phyloP scores from a whole-genome alignment of 2,113 vertebrate species.

The Erythrolamprus reginae region DNA sequence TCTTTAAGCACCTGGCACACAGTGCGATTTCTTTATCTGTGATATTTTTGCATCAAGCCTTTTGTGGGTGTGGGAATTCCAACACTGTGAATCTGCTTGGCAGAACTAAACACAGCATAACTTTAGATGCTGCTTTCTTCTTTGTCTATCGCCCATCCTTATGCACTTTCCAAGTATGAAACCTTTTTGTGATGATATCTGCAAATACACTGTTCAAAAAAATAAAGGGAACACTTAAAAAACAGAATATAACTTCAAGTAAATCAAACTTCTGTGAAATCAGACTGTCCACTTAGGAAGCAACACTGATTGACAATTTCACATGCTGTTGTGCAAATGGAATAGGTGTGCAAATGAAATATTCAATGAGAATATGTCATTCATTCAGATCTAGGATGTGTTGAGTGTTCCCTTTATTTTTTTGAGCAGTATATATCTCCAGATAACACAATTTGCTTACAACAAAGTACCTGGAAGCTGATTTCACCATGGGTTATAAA shows the following conservation, averaged over 20 bases:
- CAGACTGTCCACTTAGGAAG: too few relatives aligned
- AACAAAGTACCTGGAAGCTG: conserved; percentile 38
- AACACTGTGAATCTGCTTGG: background rate
- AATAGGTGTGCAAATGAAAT: too few relatives aligned
- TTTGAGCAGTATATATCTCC: too few relatives aligned
- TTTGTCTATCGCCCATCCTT: background rate
- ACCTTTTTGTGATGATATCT: conserved; percentile 36
- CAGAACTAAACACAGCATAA: conserved; percentile 17
- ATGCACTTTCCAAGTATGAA: background rate
- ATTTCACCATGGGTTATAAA: background rate
- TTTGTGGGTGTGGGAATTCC: background rate
- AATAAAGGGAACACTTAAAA: too few relatives aligned
- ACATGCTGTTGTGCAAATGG: too few relatives aligned
- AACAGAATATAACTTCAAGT: too few relatives aligned
- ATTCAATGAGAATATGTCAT: too few relatives aligned
- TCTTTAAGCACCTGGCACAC: background rate
- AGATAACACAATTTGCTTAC: conserved; percentile 58
- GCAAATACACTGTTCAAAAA: too few relatives aligned
- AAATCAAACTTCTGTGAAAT: too few relatives aligned
- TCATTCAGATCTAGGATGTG: too few relatives aligned
- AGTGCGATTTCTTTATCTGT: background rate
- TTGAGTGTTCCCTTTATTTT: too few relatives aligned
- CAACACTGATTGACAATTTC: too few relatives aligned
- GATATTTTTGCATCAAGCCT: background rate
- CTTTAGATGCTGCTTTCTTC: background rate